A percentile compares a stretch with the other conserved stretches of the same genome.
phyloP scores from a whole-genome alignment of 2,888 invertebrate species.

The Lasius fuliginosus region DNA sequence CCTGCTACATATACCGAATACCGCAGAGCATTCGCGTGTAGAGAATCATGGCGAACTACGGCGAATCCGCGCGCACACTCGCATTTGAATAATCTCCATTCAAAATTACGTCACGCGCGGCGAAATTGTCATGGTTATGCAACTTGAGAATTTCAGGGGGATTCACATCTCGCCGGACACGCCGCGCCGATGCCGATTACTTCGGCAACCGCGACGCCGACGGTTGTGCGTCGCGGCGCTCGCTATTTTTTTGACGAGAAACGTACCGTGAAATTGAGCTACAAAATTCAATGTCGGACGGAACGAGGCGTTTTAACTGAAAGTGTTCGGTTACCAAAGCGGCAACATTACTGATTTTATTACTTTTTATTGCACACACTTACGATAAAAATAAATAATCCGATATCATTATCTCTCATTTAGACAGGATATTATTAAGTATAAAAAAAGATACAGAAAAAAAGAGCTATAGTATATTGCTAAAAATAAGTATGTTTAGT shows the following conservation, averaged over 20 bases:
- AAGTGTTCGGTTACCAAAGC: slow-evolving; percentile 40
- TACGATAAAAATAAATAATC: slow-evolving; percentile 36
- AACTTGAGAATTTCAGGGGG: slow-evolving; percentile 80
- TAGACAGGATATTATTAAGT: neutral
- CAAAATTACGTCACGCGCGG: slow-evolving; percentile 82
- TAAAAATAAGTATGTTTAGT: neutral
- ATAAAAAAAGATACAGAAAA: neutral
- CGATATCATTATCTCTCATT: neutral
- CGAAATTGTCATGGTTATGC: slow-evolving; percentile 82
- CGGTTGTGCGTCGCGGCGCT: slow-evolving; percentile 14
- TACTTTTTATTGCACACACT: slow-evolving; percentile 40
- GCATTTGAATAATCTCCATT: slow-evolving; percentile 83
- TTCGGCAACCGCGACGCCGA: slow-evolving; percentile 26
- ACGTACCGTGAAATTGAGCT: slow-evolving; percentile 55
- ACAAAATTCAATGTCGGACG: slow-evolving; percentile 53
- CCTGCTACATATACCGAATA: slow-evolving; percentile 45
- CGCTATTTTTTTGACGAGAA: slow-evolving; percentile 56
- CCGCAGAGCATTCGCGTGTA: slow-evolving; percentile 23
- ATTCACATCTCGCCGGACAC: slow-evolving; percentile 74
- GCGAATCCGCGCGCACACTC: slow-evolving; percentile 69
- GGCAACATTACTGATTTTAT: slow-evolving; percentile 45
- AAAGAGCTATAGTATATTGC: neutral
- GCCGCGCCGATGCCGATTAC: slow-evolving; percentile 19
- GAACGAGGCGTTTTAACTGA: slow-evolving; percentile 38
- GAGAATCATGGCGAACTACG: slow-evolving; percentile 61